Percentiles rank a stretch among this genome's conserved stretches.
Conservation (phyloP, 2,113 vertebrate species). For the Lophochroa leadbeateri region DNA sequence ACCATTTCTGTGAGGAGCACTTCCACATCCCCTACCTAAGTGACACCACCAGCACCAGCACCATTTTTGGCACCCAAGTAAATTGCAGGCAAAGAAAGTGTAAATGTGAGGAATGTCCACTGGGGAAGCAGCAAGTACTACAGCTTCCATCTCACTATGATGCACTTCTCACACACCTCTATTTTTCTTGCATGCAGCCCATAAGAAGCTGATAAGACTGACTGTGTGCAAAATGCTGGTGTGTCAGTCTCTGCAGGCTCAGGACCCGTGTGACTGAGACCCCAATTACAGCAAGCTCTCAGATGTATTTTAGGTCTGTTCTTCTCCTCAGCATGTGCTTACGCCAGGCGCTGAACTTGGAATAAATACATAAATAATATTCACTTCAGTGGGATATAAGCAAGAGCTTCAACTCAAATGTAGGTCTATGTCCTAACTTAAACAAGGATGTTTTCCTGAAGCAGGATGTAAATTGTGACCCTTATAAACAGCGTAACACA, state of each 20-base stretch:
- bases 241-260: background rate
- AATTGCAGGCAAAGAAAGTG: background rate
- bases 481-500: background rate
- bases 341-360: background rate
- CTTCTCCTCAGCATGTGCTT: background rate
- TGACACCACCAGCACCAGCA: background rate
- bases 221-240: background rate
- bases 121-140: background rate
- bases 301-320: background rate
- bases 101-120: background rate
- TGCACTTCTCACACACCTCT: background rate
- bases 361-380: background rate
- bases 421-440: background rate
- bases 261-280: background rate
- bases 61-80: background rate
- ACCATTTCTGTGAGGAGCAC: background rate
- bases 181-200: background rate
- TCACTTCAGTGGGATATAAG: background rate
- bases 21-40: background rate
- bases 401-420: background rate
- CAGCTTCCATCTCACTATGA: background rate
- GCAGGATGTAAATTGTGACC: background rate
- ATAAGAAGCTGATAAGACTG: background rate
- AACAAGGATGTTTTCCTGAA: background rate
- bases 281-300: background rate